Conservation (phyloP, 2,797 vertebrate genomes). For the Dipus sagitta region DNA sequence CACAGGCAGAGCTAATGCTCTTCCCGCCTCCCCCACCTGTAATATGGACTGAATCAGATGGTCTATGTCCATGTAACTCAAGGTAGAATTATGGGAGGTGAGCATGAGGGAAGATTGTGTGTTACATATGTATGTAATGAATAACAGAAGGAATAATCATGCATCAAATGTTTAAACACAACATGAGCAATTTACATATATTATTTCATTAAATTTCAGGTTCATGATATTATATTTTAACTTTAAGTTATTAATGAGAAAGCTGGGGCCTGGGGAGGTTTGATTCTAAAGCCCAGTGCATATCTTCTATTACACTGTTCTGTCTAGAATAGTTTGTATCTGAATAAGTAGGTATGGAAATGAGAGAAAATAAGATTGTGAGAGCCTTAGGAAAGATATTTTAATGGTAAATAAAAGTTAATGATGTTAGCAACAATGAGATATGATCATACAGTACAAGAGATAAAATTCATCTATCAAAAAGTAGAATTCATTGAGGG, state of each 20-base stretch:
- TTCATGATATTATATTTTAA: constrained; percentile 18
- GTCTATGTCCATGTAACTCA: neutral
- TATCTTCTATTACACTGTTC: neutral
- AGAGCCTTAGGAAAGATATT: neutral
- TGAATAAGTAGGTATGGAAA: constrained; percentile 40
- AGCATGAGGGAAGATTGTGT: neutral
- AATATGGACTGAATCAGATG: neutral
- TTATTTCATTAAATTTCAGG: neutral
- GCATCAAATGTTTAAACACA: neutral
- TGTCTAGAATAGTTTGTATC: constrained; percentile 37
- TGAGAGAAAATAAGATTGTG: neutral
- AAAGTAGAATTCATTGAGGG: constrained; percentile 2
- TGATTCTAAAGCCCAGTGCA: neutral
- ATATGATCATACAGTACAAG: constrained; percentile 26
- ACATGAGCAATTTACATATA: neutral
- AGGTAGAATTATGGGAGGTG: neutral
- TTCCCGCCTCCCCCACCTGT: neutral
- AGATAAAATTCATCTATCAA: neutral
- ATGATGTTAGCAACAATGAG: neutral
- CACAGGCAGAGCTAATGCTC: neutral
- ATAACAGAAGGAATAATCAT: constrained; percentile 10
- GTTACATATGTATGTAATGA: neutral
- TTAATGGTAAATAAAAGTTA: constrained; percentile 56
- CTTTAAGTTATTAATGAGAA: constrained; percentile 43
- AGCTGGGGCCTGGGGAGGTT: neutral